These are phyloP conservation scores for Plectrocnemia conspersa DNA, from an alignment of 1,140 invertebrate species.

Conservation along the genomic window DNA sequence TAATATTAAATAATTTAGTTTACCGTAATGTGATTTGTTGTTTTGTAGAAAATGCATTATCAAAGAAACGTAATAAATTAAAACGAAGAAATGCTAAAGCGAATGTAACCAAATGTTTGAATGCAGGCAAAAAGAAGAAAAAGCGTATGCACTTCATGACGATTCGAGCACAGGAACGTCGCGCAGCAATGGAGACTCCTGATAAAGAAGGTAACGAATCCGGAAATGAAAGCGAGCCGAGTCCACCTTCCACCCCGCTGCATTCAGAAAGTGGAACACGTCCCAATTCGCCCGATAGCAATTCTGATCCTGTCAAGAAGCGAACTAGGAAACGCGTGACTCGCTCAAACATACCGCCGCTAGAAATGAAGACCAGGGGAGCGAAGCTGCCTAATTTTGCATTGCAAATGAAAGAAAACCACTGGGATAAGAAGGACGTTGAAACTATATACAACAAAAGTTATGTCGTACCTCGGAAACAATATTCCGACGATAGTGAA, in stretches of 20 bases:
- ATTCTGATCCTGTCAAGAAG: constrained; percentile 49
- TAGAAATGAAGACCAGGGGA: constrained; percentile 55
- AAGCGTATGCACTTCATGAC: constrained; percentile 39
- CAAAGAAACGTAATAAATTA: constrained; percentile 54
- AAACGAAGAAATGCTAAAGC: constrained; percentile 47
- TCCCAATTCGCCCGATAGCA: constrained; percentile 48
- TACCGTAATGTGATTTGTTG: too few relatives aligned
- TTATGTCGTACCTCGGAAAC: constrained; percentile 41
- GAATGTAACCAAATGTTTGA: constrained; percentile 49
- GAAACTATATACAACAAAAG: constrained; percentile 48
- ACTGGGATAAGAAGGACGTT: constrained; percentile 50
- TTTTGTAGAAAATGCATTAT: constrained; percentile 45
- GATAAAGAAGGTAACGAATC: constrained; percentile 46
- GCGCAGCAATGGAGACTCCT: constrained; percentile 42
- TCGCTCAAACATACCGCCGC: constrained; percentile 45
- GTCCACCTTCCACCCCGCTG: constrained; percentile 42
- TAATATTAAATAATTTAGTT: too few relatives aligned
- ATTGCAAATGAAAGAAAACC: constrained; percentile 49
- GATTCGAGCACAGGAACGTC: constrained; percentile 48
- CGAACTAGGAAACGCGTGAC: constrained; percentile 44
- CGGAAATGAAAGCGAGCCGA: constrained; percentile 43
- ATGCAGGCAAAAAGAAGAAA: constrained; percentile 49
- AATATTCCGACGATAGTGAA: constrained; percentile 41
- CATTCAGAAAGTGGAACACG: constrained; percentile 45
- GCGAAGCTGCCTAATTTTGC: constrained; percentile 60